Base-by-base conservation (phyloP, 2,797 vertebrate species). In the Lycodopsis pacificus region DNA sequence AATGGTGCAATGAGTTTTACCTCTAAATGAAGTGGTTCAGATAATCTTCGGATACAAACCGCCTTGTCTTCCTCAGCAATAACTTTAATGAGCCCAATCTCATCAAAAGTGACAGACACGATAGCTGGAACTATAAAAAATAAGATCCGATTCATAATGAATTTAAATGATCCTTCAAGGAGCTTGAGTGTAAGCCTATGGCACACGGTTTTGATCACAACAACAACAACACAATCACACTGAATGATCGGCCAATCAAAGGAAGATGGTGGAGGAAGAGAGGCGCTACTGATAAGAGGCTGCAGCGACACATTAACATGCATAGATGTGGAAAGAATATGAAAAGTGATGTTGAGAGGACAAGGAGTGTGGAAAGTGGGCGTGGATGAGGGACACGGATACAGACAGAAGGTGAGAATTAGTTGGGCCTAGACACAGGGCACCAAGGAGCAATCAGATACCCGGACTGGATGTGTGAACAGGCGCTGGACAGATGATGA, bases 401-500 rank as follows among this genome's bases (percentile, higher is more conserved):
- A 61, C 76, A 73, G 83, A 87, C 7, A 53, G 81, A 53, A 82
- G 78, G 88, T 71, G 89, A 89, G 84, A 90, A 88, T 82, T 82
- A 86, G 74, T 42, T 3, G 0, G 20, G 69, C 77, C 30, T 42
- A 61, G 76, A 66, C 17, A 19, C 58, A 65, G 81, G 22, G 32
- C 71, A 66, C 48, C 30, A 7, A 61, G 69, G 80, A 76, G 65
- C 46, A 51, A 74, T 77, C 67, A 27, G 56, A 69, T 57, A 71
- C 68, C 56, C 9, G 4, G 40, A 63, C 66, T 9, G 76, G 64
- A 82, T 64, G 87, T 88, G 89, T 82, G 88, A 89, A 89, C 69
- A 65, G 64, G 77, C 1, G 17, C 53, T 48, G 79, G 88, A 87
- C 86, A 86, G 86, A 86, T 87, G 86, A 92, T 90, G 79, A 91